Conservation (phyloP, 1,140 invertebrate genomes). For the Ceratitis capitata region DNA sequence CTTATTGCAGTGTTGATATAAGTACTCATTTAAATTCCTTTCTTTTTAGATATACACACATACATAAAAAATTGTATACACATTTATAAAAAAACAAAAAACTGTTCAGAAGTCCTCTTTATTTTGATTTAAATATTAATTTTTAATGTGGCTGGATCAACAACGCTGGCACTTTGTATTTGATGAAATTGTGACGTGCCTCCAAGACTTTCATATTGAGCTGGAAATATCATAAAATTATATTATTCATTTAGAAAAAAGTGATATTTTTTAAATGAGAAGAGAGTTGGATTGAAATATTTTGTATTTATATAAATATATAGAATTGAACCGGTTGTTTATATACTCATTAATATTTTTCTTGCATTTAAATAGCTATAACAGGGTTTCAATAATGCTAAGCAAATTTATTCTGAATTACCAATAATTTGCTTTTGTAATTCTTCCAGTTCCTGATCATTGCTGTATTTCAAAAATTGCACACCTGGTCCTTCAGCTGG, state of each 20-base stretch:
- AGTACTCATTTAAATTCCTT: no score
- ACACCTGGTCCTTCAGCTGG: constrained; percentile 45
- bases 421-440: constrained; percentile 54
- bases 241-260: no score
- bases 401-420: neutral
- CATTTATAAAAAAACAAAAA: neutral
- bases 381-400: neutral
- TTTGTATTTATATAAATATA: neutral
- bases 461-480: constrained; percentile 51
- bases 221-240: constrained; percentile 40
- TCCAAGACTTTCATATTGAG: constrained; percentile 51
- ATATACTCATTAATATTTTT: no score
- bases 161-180: constrained; percentile 45
- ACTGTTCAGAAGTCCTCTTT: neutral
- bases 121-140: constrained; percentile 49
- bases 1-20: no score
- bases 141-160: constrained; percentile 49
- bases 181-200: constrained; percentile 53
- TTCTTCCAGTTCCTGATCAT: constrained; percentile 53
- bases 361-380: neutral
- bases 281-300: neutral
- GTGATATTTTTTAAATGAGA: neutral
- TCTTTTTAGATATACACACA: neutral
- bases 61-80: neutral
- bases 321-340: neutral